Conservation (phyloP, 1,140 invertebrate genomes). For the Gryllus bimaculatus region DNA sequence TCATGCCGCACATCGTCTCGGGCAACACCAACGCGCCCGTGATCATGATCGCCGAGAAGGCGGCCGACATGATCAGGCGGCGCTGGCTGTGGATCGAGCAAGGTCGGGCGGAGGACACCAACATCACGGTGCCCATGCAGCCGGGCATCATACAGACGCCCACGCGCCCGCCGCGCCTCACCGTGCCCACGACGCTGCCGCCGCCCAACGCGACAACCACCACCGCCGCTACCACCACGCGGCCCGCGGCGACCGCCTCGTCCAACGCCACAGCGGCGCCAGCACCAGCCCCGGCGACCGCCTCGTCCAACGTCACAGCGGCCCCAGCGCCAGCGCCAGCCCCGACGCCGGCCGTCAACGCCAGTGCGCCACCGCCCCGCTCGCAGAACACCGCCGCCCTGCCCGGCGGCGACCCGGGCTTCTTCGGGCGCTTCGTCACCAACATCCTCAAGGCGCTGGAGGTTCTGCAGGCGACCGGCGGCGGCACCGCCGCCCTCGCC, state of each 20-base stretch:
- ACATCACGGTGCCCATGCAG: not conserved
- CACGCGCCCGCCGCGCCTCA: not conserved
- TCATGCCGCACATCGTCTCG: constrained; percentile 40
- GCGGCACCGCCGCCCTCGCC: too few species aligned
- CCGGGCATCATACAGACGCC: not conserved
- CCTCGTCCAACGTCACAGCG: not conserved
- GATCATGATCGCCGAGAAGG: constrained; percentile 45
- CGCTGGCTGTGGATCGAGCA: constrained; percentile 4
- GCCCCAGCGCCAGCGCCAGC: not conserved
- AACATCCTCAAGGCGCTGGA: constrained; percentile 36
- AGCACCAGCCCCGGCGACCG: not conserved
- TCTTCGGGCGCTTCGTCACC: constrained; percentile 36
- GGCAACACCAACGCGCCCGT: constrained; percentile 30
- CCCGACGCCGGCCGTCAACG: too few species aligned
- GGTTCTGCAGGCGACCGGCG: constrained; percentile 24
- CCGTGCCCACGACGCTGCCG: not conserved
- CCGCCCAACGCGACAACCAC: not conserved
- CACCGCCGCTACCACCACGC: not conserved
- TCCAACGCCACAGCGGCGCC: not conserved
- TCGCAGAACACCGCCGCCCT: not conserved
- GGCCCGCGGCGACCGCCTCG: not conserved
- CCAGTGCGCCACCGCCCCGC: too few species aligned
- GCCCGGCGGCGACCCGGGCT: not conserved
- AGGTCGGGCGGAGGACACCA: constrained; percentile 6
- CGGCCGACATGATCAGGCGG: constrained; percentile 39